Evolutionary conservation across 2,888 invertebrate species (phyloP).

Genomic region (Calliphora vomitoria): DNA sequence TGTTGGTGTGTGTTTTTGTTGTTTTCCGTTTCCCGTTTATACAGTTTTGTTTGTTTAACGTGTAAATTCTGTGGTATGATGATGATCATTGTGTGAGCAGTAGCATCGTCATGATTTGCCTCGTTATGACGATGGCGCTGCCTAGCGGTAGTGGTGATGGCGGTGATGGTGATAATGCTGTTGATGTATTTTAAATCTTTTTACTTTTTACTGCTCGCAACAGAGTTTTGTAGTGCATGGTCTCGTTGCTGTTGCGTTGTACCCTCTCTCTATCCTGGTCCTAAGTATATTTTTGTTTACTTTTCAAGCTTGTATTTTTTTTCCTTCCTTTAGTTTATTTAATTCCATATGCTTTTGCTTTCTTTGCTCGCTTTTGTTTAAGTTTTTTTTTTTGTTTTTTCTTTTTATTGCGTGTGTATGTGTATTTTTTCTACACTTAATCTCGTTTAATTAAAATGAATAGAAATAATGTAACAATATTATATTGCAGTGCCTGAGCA

Average conservation of each 20-base stretch:
- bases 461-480: conserved; percentile 71
- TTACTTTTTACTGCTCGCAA: conserved; percentile 24
- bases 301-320: conserved; percentile 30
- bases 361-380: conserved; percentile 1
- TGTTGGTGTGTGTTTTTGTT: neutral
- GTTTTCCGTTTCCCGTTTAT: conserved; percentile 29
- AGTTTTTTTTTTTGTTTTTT: too few species aligned
- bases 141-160: neutral
- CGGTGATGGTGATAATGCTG: conserved; percentile 33
- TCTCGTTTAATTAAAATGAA: conserved; percentile 73
- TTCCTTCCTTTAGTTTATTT: conserved; percentile 32
- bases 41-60: conserved; percentile 57
- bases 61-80: conserved; percentile 45
- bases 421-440: conserved; percentile 58
- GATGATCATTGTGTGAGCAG: conserved; percentile 19
- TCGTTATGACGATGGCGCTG: conserved; percentile 26
- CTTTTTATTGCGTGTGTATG: neutral
- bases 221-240: conserved; percentile 15
- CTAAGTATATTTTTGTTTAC: conserved; percentile 55
- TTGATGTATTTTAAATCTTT: conserved; percentile 52
- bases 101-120: neutral
- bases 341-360: conserved; percentile 67
- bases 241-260: conserved; percentile 7
- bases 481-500: conserved; percentile 41
- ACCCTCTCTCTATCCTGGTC: neutral